These are phyloP conservation scores for Cantharis rufa DNA, from an alignment of 2,888 invertebrate genomes.

Conservation along the genomic window DNA sequence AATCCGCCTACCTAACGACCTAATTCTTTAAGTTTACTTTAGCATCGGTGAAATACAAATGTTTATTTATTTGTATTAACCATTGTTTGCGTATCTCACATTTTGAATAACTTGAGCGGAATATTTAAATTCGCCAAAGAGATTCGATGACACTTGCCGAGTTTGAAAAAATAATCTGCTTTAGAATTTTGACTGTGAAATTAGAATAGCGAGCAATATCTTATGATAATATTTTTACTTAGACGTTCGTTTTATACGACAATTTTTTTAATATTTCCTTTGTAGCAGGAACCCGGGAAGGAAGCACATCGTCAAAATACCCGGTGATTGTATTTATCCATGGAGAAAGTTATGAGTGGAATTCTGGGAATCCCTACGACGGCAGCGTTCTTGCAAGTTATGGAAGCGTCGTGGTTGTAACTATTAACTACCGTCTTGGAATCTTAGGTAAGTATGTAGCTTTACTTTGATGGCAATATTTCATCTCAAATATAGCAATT, in stretches of 20 bases:
- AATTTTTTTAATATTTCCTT: slow-evolving; percentile 30
- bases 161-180: neutral
- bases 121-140: neutral
- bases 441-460: slow-evolving; percentile 68
- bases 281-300: slow-evolving; percentile 66
- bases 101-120: neutral
- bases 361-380: slow-evolving; percentile 97
- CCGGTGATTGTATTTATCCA: slow-evolving; percentile 95
- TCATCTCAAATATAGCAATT: neutral
- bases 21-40: neutral
- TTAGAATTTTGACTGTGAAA: neutral
- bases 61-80: neutral
- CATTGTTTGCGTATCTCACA: neutral
- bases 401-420: slow-evolving; percentile 86
- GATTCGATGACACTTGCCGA: neutral
- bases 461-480: neutral
- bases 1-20: neutral
- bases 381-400: slow-evolving; percentile 94
- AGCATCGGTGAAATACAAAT: neutral
- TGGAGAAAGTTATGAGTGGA: slow-evolving; percentile 96
- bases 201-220: neutral
- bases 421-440: slow-evolving; percentile 80
- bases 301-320: slow-evolving; percentile 62
- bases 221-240: neutral
- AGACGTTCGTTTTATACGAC: neutral